Base-by-base conservation (phyloP, 37 sponge, comb jelly and placozoan genomes). In the Crambe crambe region DNA sequence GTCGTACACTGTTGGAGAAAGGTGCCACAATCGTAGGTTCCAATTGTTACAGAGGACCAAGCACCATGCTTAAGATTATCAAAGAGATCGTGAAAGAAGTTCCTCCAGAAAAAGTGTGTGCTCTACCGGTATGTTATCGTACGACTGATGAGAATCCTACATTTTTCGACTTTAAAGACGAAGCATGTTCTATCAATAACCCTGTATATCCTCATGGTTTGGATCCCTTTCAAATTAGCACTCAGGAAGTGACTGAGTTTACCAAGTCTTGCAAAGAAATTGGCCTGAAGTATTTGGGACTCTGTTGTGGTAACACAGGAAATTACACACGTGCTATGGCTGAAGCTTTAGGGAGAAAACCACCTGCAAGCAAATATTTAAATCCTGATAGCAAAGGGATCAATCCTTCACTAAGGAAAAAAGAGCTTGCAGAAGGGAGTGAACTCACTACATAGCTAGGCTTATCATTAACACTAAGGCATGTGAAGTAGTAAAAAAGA, bases 221-320 rank as follows among this genome's bases (percentile, higher is more conserved):
- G 74, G 80, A 83, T 58, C 60, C 83, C 1, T 83, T 83, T 54
- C 70, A 42, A 25, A 78, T 78, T 21, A 72, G 78, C 35, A 32
- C 25, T 22, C 38, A 6, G 12, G 89, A 82, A 27, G 82, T 88
- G 35, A 68, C 40, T 17, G 38, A 32, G 37, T 88, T 88, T 68
- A 83, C 83, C 18, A 73, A 83, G 75, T 30, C 43, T 12, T 77
- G 79, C 29, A 41, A 60, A n/a, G 79, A 82, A 21, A 56, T 88
- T 62, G 89, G 83, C 8, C 31, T 88, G 44, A 76, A 59, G 77
- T 88, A 88, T 73, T n/a, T 88, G 21, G 89, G 89, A 32, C 82
- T 88, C 54, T 88, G 89, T 70, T 88, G 89, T 83, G 89, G 89
- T 20, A 88, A 88, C 38, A 72, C 75, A 10, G 83, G 83, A 17